Conservation (phyloP, 2,888 invertebrate species). For the Aporophyla nigra region DNA sequence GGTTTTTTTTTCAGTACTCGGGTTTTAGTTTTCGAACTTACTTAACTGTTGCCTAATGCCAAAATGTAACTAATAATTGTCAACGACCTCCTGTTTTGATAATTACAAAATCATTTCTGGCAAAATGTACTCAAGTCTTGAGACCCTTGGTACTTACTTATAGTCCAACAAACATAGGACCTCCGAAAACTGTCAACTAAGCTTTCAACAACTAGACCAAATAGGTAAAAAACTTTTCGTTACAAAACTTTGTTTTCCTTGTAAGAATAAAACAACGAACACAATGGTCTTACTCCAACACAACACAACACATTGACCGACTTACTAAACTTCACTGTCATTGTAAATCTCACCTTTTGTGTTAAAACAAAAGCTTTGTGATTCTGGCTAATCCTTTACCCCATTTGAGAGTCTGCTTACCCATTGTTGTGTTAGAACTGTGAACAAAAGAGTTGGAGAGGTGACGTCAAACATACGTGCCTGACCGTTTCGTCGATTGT, state of each 20-base stretch:
- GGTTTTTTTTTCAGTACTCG: no score
- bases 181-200: not conserved
- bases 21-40: no score
- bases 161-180: not conserved
- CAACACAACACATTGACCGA: constrained; percentile 61
- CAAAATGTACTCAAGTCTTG: not conserved
- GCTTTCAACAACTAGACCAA: constrained; percentile 4
- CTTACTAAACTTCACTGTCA: constrained; percentile 63
- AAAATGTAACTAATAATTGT: no score
- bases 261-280: constrained; percentile 34
- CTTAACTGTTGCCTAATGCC: no score
- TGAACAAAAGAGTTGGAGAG: constrained; percentile 57
- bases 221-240: not conserved
- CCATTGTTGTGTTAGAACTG: constrained; percentile 56
- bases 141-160: not conserved
- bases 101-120: no score
- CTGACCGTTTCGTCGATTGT: constrained; percentile 17
- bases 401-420: constrained; percentile 59
- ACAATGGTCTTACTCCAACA: constrained; percentile 47
- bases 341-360: constrained; percentile 66
- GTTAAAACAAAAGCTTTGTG: constrained; percentile 59
- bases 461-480: constrained; percentile 36
- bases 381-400: constrained; percentile 66
- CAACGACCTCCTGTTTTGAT: not conserved
- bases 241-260: constrained; percentile 29